Conservation (phyloP, 2,888 invertebrate genomes). For the Dicyrtoma fusca region DNA sequence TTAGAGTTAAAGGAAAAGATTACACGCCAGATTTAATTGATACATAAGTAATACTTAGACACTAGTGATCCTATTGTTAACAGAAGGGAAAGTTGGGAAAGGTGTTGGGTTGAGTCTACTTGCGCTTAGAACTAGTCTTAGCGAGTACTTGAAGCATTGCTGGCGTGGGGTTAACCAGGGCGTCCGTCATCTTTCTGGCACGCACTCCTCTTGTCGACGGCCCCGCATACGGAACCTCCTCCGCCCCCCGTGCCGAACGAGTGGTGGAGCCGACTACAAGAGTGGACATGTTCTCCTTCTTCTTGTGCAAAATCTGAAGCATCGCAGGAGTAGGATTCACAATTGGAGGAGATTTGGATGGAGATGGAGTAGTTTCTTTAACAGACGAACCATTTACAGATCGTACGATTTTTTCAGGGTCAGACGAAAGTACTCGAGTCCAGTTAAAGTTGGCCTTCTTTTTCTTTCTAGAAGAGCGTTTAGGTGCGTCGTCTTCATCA, state of each 20-base stretch:
- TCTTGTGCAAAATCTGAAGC: constrained; percentile 69
- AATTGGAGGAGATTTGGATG: constrained; percentile 54
- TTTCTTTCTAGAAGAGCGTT: constrained; percentile 52
- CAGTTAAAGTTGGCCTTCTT: constrained; percentile 65
- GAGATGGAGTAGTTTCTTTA: constrained; percentile 40
- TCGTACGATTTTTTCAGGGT: constrained; percentile 67
- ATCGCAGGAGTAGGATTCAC: constrained; percentile 72
- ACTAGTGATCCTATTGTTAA: too few species aligned
- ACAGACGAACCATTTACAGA: constrained; percentile 43
- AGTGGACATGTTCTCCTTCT: constrained; percentile 63
- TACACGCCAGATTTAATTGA: too few species aligned
- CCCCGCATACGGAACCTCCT: constrained; percentile 38
- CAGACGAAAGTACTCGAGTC: constrained; percentile 69
- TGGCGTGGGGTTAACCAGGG: constrained; percentile 66
- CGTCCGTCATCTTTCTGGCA: constrained; percentile 39
- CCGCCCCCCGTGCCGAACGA: not conserved
- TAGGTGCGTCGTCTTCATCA: constrained; percentile 17
- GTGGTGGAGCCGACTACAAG: constrained; percentile 27
- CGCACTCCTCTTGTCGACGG: not conserved
- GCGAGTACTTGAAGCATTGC: constrained; percentile 72
- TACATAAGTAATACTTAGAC: too few species aligned
- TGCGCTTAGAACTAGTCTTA: constrained; percentile 59
- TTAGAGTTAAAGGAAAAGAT: too few species aligned
- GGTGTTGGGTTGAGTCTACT: too few species aligned
- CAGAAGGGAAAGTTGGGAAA: too few species aligned